Evolutionary conservation across 2,888 invertebrate genomes (phyloP), one percentile per base, ranked within the genome.

Genomic region (Rhogogaster chlorosoma): DNA sequence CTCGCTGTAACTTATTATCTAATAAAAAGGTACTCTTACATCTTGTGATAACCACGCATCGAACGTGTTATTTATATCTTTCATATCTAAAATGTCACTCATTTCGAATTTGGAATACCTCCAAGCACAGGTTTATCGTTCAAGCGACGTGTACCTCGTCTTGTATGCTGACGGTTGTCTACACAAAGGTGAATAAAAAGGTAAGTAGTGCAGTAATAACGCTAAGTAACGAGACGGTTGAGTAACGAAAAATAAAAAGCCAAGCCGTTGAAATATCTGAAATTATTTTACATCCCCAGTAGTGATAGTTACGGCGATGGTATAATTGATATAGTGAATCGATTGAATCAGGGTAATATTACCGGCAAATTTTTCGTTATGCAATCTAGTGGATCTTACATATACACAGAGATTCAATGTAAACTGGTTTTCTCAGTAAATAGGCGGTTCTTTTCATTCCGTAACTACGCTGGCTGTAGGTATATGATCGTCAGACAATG

Each of bases 1-100:
- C 71, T 89, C 88, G 89, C 90, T 92, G 91, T 92, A 85, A 92
- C 92, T 92, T 92, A 93, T 92, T 92, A 91, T 92, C 88, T 90
- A 92, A 93, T 93, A 93, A 93, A 93, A 90, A 89, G 85, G 87
- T 88, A 89, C 89, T 90, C 89, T 88, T 89, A 90, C 89, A 89
- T 91, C 90, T 93, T 92, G 92, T 91, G 92, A 92, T 92, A 93
- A 90, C 75, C 85, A 86, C 42, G 73, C 49, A 77, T 77, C 53
- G 85, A 83, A 67, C 83, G 83, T 83, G 15, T 42, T n/a, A 49
- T 32, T 80, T 38, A 38, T 32, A n/a, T 38, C 12, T 22, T 18
- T 18, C 6, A n/a, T 42, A 73, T 22, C 71, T 12, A 4, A 38
- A 5, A 53, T 53, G 53, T n/a, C 1, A 7, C 10, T 18, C 1